phyloP scores from a whole-genome alignment of 2,888 invertebrate genomes.

The Ecliptopera silaceata region DNA sequence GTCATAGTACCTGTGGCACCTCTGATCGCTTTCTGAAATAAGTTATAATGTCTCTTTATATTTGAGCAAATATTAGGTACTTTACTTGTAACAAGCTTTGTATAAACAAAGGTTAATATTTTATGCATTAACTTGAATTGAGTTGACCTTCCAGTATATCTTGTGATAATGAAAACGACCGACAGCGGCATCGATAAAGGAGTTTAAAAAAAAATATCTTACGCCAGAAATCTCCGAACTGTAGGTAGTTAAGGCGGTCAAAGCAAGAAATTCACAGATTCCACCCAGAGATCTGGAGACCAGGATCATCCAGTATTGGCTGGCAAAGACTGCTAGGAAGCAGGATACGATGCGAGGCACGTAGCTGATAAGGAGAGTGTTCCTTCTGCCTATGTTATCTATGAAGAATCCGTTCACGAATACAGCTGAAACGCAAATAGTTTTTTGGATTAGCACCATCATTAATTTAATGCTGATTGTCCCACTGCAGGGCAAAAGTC shows the following conservation, averaged over 20 bases:
- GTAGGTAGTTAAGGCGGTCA: neutral
- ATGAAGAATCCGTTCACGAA: neutral
- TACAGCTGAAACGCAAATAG: neutral
- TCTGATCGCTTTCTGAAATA: neutral
- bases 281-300: neutral
- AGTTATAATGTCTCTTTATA: no score
- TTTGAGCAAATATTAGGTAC: no score
- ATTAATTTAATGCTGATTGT: no score
- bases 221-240: neutral
- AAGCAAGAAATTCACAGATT: neutral
- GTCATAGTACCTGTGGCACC: constrained; percentile 29
- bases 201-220: neutral
- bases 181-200: no score
- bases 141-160: no score
- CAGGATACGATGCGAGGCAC: neutral
- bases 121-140: no score
- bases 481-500: no score
- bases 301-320: neutral
- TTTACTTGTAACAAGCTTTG: no score
- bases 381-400: neutral
- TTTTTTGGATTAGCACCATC: neutral
- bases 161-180: no score
- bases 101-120: no score
- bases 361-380: neutral
- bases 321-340: neutral